phyloP scores from a whole-genome alignment of 2,113 vertebrate species.

The Aspiorhynchus laticeps region DNA sequence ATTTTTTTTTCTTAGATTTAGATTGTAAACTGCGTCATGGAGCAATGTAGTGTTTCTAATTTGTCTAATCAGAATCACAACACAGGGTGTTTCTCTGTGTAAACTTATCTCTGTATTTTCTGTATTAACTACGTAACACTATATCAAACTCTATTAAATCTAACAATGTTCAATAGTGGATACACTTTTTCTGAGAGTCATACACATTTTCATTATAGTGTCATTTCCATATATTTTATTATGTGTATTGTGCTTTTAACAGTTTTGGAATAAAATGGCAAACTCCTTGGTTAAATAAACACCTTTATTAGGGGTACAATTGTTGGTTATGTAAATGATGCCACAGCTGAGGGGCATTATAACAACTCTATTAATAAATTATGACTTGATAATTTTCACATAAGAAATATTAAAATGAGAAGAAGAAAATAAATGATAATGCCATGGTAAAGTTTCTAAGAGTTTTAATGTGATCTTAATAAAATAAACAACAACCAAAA shows the following conservation, averaged over 20 bases:
- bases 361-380: background rate
- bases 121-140: background rate
- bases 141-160: background rate
- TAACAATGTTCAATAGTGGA: background rate
- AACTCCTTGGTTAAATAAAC: background rate
- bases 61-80: background rate
- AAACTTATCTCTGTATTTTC: background rate
- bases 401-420: background rate
- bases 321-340: background rate
- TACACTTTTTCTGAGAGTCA: background rate
- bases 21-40: background rate
- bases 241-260: background rate
- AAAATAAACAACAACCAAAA: too few species aligned
- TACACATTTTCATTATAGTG: background rate
- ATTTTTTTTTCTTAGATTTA: background rate
- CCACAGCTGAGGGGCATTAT: background rate
- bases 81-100: background rate
- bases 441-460: background rate
- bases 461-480: background rate
- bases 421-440: background rate
- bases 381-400: background rate
- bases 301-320: background rate
- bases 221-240: background rate
- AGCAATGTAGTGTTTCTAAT: background rate
- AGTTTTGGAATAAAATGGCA: background rate